A percentile compares a stretch with the other conserved stretches of the same genome.
These are phyloP conservation scores for Rosalia funebris DNA, from an alignment of 2,888 invertebrate genomes.

Conservation along the genomic window DNA sequence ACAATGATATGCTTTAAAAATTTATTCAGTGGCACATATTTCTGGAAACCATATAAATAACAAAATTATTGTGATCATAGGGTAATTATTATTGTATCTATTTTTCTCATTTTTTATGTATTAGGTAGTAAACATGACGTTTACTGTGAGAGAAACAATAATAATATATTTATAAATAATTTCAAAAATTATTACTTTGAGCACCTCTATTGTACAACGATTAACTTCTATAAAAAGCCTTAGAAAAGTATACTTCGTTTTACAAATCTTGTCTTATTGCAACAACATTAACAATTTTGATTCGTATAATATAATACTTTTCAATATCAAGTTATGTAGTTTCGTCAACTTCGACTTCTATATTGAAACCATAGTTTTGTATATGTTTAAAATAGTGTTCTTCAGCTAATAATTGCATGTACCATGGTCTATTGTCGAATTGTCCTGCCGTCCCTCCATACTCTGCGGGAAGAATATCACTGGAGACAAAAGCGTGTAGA, in stretches of 20 bases:
- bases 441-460: constrained; percentile 70
- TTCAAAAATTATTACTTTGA: constrained; percentile 16
- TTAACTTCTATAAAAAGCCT: constrained; percentile 24
- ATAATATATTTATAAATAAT: neutral
- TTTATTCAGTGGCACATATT: constrained; percentile 11
- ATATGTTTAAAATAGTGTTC: constrained; percentile 62
- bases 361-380: constrained; percentile 57
- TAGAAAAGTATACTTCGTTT: constrained; percentile 21
- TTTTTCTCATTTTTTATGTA: too few species aligned
- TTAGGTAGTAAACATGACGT: too few species aligned
- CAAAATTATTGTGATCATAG: neutral
- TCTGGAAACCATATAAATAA: neutral
- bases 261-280: constrained; percentile 16
- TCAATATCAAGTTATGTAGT: neutral
- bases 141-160: neutral
- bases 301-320: neutral
- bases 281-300: constrained; percentile 10
- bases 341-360: constrained; percentile 25
- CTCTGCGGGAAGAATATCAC: constrained; percentile 66
- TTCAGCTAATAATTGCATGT: constrained; percentile 58
- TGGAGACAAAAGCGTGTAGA: constrained; percentile 67
- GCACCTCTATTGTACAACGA: constrained; percentile 3
- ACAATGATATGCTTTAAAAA: neutral
- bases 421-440: constrained; percentile 62
- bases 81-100: too few species aligned